Evolutionary conservation across 1,140 invertebrate species (phyloP), one percentile per base, ranked within the genome.

Genomic region (Hyposmocoma kahamanoa): DNA sequence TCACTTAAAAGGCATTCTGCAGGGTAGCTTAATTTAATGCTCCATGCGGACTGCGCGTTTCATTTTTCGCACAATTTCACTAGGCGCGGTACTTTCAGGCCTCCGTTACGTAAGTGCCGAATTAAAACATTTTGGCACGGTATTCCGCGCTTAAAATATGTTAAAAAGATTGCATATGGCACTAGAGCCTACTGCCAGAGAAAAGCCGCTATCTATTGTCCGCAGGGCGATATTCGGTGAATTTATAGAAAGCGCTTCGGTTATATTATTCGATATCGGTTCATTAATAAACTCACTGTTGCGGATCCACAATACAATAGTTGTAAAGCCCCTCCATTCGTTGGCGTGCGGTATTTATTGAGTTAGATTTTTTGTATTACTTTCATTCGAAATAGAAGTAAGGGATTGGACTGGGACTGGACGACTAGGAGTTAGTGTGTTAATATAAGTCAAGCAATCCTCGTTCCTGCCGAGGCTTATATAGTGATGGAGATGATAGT

Each of bases 281-380:
- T 72, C 64, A 72, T 81, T 77, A 79, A 75, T 77, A 65, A 71
- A 74, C 59, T 67, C 66, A 63, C 54, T 55, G 56, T 59, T 55
- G 47, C 53, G 49, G 60, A 51, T 41, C 50, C 44, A 54, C 59
- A 53, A 60, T 55, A 56, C 49, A 62, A 66, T 62, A 50, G 53
- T 50, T 51, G 47, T 53, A 54, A 52, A 47, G 55, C 42, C 55
- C 54, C 57, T 51, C 46, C 21, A 66, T 61, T 67, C 50, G 67
- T 53, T 67, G 44, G 58, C 45, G 45, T 53, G 38, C 47, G 57
- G 50, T 65, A 72, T 72, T 68, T 65, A 65, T 69, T 57, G 72
- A 62, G 67, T 71, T 61, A 64, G 53, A 64, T 67, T 67, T 71
- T 68, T 61, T n/a, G n/a, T n/a, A n/a, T n/a, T n/a, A n/a, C n/a